A percentile compares a stretch with the other conserved stretches of the same genome.
phyloP scores from a whole-genome alignment of 2,888 invertebrate genomes.

The Petrophora chlorosata region DNA sequence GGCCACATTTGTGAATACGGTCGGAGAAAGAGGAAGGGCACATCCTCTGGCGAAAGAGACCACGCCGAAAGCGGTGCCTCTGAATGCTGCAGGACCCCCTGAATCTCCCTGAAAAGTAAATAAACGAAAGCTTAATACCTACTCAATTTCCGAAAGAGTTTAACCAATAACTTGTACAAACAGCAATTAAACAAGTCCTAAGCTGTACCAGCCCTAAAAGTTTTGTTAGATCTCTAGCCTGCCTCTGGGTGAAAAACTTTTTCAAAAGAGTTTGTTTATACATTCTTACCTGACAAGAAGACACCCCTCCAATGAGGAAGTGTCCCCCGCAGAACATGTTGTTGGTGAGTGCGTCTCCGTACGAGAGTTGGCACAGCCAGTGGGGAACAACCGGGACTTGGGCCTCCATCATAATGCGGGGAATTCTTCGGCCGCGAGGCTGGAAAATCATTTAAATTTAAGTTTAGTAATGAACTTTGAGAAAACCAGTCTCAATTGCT shows the following conservation, averaged over 20 bases:
- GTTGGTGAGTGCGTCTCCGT: conserved; percentile 74
- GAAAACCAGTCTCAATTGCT: no score
- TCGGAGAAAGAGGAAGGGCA: conserved; percentile 75
- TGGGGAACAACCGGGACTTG: conserved; percentile 76
- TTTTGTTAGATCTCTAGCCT: no score
- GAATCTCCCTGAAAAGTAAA: conserved; percentile 67
- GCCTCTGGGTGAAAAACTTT: no score
- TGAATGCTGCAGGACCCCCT: conserved; percentile 76
- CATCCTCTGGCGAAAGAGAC: conserved; percentile 79
- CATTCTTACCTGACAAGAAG: conserved; percentile 81
- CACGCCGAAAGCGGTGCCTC: conserved; percentile 74
- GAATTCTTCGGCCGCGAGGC: conserved; percentile 71
- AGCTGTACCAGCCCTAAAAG: no score
- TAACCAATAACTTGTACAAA: no score
- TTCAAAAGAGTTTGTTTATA: no score
- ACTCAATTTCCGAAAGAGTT: no score
- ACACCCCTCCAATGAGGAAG: conserved; percentile 80
- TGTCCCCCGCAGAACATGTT: conserved; percentile 86
- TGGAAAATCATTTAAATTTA: conserved; percentile 32
- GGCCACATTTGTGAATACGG: conserved; percentile 76
- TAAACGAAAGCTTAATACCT: neutral
- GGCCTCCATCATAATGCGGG: conserved; percentile 75
- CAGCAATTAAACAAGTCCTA: no score
- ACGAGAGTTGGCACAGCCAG: conserved; percentile 73
- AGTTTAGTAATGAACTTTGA: neutral